phyloP scores from a whole-genome alignment of 1,140 invertebrate species.

The Brachionus manjavacas region DNA sequence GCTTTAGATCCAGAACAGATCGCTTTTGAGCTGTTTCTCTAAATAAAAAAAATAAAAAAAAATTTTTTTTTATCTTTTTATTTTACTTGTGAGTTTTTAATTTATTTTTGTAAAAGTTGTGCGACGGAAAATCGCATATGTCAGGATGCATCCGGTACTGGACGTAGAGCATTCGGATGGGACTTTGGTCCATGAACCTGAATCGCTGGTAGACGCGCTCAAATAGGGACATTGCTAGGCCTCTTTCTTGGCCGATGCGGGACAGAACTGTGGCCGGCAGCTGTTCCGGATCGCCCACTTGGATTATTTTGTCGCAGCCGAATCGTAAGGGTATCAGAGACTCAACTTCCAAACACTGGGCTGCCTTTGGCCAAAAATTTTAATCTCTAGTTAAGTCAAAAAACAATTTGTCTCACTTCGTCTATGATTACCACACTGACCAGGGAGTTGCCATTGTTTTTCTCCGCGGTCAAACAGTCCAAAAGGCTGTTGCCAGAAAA shows the following conservation, averaged over 20 bases:
- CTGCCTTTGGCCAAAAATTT: background rate
- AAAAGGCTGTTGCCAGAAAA: constrained; percentile 1
- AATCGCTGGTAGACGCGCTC: background rate
- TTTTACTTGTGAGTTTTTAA: constrained; percentile 6
- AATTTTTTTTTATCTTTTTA: background rate
- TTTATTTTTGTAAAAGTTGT: constrained; percentile 6
- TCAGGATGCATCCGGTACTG: constrained; percentile 25
- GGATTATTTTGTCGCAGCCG: background rate
- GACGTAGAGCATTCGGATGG: constrained; percentile 15
- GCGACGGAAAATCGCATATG: constrained; percentile 31
- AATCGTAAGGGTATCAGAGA: constrained; percentile 22
- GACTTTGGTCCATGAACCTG: background rate
- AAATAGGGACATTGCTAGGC: background rate
- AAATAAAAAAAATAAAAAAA: background rate
- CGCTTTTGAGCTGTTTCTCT: background rate
- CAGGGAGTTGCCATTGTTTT: background rate
- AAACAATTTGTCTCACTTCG: background rate
- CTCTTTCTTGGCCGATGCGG: background rate
- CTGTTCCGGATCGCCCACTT: constrained; percentile 33
- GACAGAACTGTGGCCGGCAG: constrained; percentile 35
- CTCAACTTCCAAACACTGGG: constrained; percentile 36
- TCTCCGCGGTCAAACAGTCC: background rate
- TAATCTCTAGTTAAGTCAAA: background rate
- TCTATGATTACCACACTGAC: constrained; percentile 3
- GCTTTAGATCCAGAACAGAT: background rate